Base-by-base conservation (phyloP, 2,113 vertebrate species). In the Poeciliopsis prolifica region DNA sequence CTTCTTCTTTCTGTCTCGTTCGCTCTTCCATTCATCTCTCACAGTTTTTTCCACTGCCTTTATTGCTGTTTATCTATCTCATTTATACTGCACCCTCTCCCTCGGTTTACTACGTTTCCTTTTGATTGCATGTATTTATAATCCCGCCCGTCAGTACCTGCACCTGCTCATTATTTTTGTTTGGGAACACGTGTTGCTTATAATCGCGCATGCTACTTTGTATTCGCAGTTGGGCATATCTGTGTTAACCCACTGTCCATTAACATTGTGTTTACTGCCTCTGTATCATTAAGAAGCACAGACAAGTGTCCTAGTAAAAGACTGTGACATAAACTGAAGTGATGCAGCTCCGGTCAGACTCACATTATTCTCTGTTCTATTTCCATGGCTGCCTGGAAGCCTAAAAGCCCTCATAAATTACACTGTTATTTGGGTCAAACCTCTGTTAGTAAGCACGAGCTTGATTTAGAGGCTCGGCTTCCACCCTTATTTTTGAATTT, bases 381-480 rank as follows among this genome's bases (percentile, higher is more conserved):
- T 90, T 91, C 79, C 81, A 81, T 70, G 79, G 82, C 75, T 91
- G 87, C 86, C 86, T 84, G 78, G 70, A 75, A 89, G 90, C 85
- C 88, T 92, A 92, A 93, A 92, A 92, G 91, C 92, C 90, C 77
- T 86, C 89, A 92, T 93, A 92, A 93, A 92, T 93, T 87, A 92
- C 79, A 29, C 61, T 72, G 86, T 92, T 92, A 91, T 93, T 92
- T 93, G 89, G 92, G 92, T 92, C 92, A 93, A 91, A 92, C 87
- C 90, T 87, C 85, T 88, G 86, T 91, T 91, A 92, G 87, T 80
- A 80, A 87, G 92, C 83, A 80, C 63, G 42, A 54, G 82, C 87
- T 75, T 88, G 88, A 91, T 91, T 91, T 92, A 92, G 79, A 84
- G 88, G 80, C 79, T 85, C 80, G 60, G 74, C 64, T 69, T 73